Evolutionary conservation across 2,888 invertebrate genomes (phyloP), one percentile per base, ranked within the genome.

Genomic region (Nomada hirtipes): DNA sequence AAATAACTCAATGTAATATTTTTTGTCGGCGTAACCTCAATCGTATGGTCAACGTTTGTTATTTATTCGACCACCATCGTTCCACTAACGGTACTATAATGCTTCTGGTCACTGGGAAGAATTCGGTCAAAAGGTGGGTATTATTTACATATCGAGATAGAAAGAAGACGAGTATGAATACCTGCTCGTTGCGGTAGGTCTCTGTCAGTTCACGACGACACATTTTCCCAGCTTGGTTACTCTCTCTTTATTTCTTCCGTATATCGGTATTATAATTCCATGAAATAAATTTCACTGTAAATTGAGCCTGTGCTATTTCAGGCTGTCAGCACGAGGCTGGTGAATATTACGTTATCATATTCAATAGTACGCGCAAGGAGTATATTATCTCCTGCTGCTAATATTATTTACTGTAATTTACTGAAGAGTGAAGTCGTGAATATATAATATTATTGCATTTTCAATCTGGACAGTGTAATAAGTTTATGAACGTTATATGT

Each of bases 261-360:
- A n/a, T 13, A 2, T 23, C 11, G 53, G n/a, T 65, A 36, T 18
- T 53, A 23, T 42, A 20, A 55, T 55, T 36, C 53, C 68, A 23
- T 23, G 55, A 55, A 42, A 55, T 68, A 55, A 68, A 68, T 68
- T 23, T 55, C 20, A 23, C 53, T 67, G 53, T 55, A 67, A 67
- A 42, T 42, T 67, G 53, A 55, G 29, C 53, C 36, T 53, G 18
- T 52, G 44, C 44, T 44, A 44, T 63, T 44, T 44, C 61, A 63
- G 20, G 61, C 20, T 50, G 50, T 64, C 64, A 11, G 26, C 50
- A 10, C 50, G 18, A n/a, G 23, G 26, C 50, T 29, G 64, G n/a
- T 50, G 50, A 50, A 64, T 20, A 18, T 50, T 4, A 26, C 42
- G n/a, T 42, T 61, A n/a, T 42, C n/a, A 29, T 29, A 4, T 18